Base-by-base conservation (phyloP, 2,888 invertebrate genomes). In the Ormyrus thymus region DNA sequence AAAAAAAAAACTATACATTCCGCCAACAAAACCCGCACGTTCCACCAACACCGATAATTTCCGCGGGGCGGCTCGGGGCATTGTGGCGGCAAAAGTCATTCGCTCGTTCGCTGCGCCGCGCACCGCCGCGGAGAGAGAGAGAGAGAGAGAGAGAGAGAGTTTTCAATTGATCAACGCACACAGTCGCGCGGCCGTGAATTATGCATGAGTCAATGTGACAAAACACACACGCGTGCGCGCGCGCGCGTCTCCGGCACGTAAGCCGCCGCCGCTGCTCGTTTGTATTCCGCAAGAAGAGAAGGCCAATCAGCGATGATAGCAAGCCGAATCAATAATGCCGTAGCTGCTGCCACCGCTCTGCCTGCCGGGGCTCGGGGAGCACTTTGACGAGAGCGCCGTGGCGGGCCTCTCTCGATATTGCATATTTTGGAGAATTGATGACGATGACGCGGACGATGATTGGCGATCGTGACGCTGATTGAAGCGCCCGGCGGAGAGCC, bases 221-320 rank as follows among this genome's bases (percentile, higher is more conserved):
- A 29, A 29, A 29, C 29, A 29, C 29, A 29, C 29, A 29, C 29
- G 29, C 4, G 29, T 29, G 29, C 29, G 29, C 29, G 29, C 29
- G 29, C 29, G 29, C 29, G 29, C 29, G 29, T 29, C 29, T 29
- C 29, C 29, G 29, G 29, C 29, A 29, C 29, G 29, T 29, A 29
- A 29, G 56, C 56, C 56, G 5, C n/a, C 56, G 11, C 56, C 29
- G 64, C 13, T 50, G 64, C 64, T 64, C 64, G 64, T 64, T 64
- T 50, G 64, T 64, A 64, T 64, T 64, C 64, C 64, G 50, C 64
- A 9, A 13, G 64, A n/a, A 50, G 64, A 46, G 48, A 13, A 50
- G 61, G 65, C 74, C 74, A 74, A 74, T 74, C 74, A 74, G 74
- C 65, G 64, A 65, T 74, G 74, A 74, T 65, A 74, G 74, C 58